Base-by-base conservation (phyloP, 1,140 invertebrate genomes). In the Teleogryllus occipitalis region DNA sequence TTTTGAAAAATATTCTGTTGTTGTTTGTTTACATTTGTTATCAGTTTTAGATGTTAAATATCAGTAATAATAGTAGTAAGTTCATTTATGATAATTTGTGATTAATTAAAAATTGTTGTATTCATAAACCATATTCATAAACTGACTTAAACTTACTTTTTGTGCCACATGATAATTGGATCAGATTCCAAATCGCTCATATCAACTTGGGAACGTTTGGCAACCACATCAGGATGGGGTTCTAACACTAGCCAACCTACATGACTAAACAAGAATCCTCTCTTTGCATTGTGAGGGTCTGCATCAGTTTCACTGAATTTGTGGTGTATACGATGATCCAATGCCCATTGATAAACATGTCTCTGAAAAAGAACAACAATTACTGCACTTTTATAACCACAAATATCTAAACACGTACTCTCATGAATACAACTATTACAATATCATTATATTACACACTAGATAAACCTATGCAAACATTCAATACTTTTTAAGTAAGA, bases 91-190 rank as follows among this genome's bases (percentile, higher is more conserved):
- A 39, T 39, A 39, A 39, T 2, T 39, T 39, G 27, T 39, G 5
- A 39, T 39, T 2, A 39, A 39, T 39, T 5, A 39, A 39, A 5
- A 39, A 39, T 39, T 39, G 27, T 2, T 2, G 27, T 39, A 39
- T 39, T 39, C 27, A 39, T 39, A 2, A 39, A 39, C 27, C 27
- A 2, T 39, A 39, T 39, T 39, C 5, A 39, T 39, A 39, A 39
- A 39, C 1, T 39, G 27, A 5, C 27, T n/a, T n/a, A 39, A 39
- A 39, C 85, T 84, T 87, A 92, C 92, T 87, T 93, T 84, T 93
- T 92, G 84, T 98, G 97, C 88, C 95, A 94, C 88, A 91, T 92
- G 73, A 97, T 91, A 14, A 98, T 92, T 0, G 92, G 91, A 86
- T 98, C 96, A 12, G 88, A 90, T 81, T 93, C 89, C 72, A 98